phyloP scores from a whole-genome alignment of 2,113 vertebrate species.

The Argyrosomus japonicus region DNA sequence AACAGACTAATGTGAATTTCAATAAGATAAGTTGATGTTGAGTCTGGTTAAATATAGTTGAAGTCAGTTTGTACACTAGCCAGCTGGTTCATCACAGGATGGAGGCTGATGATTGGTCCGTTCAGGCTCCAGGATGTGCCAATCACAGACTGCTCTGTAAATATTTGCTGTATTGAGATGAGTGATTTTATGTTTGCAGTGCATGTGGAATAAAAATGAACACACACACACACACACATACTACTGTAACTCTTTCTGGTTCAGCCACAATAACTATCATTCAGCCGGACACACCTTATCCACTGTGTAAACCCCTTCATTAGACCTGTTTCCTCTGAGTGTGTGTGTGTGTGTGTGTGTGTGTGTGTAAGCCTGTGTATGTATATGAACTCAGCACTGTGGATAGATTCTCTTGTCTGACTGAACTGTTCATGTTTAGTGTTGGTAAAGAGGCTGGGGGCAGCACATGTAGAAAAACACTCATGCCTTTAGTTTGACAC shows the following conservation, averaged over 20 bases:
- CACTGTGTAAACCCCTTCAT: neutral
- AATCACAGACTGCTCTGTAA: slow-evolving; percentile 16
- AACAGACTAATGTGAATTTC: neutral
- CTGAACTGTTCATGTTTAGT: no score
- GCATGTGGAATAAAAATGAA: neutral
- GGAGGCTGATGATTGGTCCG: neutral
- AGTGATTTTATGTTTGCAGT: slow-evolving; percentile 9
- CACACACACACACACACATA: neutral
- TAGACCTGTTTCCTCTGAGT: neutral
- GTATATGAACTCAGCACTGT: neutral
- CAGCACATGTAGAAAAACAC: neutral
- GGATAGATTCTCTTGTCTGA: neutral
- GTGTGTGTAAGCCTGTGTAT: neutral
- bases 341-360: neutral
- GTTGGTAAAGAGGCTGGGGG: no score
- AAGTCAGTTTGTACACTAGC: neutral
- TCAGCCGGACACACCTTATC: neutral
- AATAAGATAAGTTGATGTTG: neutral
- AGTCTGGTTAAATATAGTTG: neutral
- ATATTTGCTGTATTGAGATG: slow-evolving; percentile 41
- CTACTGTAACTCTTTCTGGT: neutral
- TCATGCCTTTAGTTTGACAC: neutral
- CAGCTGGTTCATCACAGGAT: neutral
- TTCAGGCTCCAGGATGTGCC: slow-evolving; percentile 32
- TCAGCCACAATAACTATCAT: neutral